Base-by-base conservation (phyloP, 2,113 vertebrate species). In the Mola mola region DNA sequence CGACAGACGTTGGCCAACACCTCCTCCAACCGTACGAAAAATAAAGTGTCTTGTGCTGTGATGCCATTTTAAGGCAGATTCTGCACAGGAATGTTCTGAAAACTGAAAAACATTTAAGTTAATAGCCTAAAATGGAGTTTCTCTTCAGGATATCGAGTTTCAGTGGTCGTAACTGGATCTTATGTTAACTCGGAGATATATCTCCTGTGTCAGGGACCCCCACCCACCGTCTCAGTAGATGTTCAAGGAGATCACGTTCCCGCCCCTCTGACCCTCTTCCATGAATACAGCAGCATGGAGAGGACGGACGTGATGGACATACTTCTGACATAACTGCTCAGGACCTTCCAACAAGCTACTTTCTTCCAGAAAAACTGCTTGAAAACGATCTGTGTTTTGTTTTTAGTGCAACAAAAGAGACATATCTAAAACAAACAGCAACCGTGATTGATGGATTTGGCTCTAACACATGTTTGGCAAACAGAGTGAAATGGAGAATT, bases 241-340 rank as follows among this genome's bases (percentile, higher is more conserved):
- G 58, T 65, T 75, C 58, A 49, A 17, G 17, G 38, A 48, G 71
- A 69, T 72, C 46, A 6, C 3, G 26, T 78, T 78, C 13, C 36
- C 62, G 40, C 17, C 37, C 48, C 56, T 72, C 48, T 71, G 73
- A 72, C 66, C 62, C 64, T 44, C 58, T 64, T 42, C 5, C 21
- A 4, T 31, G 50, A 40, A 24, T 42, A n/a, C 36, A 50, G 29
- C 55, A 20, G 50, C 8, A n/a, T 9, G 17, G 8, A 33, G 38
- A 56, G 15, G 3, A 19, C 49, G 58, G 52, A 67, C 64, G 50
- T 15, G 33, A 73, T 19, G 47, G 41, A 33, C 60, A 29, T 22
- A 37, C 26, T 16, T 28, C 38, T 58, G 22, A 50, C 44, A 17
- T 13, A 28, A 5, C 26, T n/a, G n/a, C n/a, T n/a, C n/a, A n/a